Base-by-base conservation (phyloP, 2,888 invertebrate genomes). In the Aphrophora alni region DNA sequence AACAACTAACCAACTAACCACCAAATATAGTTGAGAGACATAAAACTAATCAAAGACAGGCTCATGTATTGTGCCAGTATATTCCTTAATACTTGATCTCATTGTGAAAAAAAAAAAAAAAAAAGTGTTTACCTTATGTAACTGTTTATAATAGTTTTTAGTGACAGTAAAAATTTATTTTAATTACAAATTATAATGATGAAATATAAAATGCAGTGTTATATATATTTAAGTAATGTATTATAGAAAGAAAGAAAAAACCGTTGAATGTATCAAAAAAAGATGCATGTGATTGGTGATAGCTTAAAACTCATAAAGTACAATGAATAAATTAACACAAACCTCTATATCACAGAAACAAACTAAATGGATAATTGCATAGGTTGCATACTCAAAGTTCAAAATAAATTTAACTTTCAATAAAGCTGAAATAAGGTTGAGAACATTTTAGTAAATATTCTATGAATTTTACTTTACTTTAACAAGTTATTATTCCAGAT, bases 1-100 rank as follows among this genome's bases (percentile, higher is more conserved):
- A 59, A 59, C 21, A 51, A 80, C 68, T 75, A 82, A 80, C 80
- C 33, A 68, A 75, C 26, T 77, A 72, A 77, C 76, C 74, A 79
- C 74, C 51, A 27, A 73, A 8, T 38, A 74, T 28, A 74, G 74
- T 78, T 51, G 73, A 74, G 78, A 74, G 78, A 26, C 44, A 12
- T 21, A 59, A 10, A n/a, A 59, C 59, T 59, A 59, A 59, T 21
- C 59, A 59, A 59, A 59, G 59, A 59, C 59, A 59, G 21, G 59
- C 14, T 59, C 4, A 59, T 21, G 44, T 72, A 76, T 21, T 75
- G 26, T 38, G 38, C 69, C 80, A 78, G 59, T 59, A 72, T 68
- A 78, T 26, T 33, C 26, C 75, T 28, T 75, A 73, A 21, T 73
- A 75, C 51, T 68, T 59, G 73, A 68, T 79, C 74, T 79, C 73